phyloP scores from a whole-genome alignment of 35 echinoderm and acorn worm genomes.

The Patiria miniata region DNA sequence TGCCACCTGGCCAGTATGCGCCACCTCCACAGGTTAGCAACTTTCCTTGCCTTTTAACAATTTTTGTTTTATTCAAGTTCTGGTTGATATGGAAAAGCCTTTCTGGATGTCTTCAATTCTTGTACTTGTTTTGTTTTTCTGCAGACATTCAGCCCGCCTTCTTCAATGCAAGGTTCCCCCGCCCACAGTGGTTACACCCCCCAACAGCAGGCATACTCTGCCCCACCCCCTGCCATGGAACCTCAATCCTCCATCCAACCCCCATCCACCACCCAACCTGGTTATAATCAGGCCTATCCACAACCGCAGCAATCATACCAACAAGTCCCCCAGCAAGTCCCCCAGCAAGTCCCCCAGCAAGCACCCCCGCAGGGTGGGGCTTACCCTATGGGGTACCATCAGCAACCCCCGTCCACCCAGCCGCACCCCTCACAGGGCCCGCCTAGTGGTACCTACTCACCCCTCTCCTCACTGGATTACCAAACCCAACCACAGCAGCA shows the following conservation, averaged over 20 bases:
- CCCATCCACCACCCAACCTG: constrained; percentile 54
- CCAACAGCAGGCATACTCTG: constrained; percentile 34
- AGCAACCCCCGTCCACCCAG: constrained; percentile 29
- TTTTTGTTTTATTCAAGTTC: background rate
- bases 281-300: constrained; percentile 41
- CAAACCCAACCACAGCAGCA: constrained; percentile 35
- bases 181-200: constrained; percentile 56
- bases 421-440: constrained; percentile 4
- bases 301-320: constrained; percentile 38
- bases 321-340: constrained; percentile 45
- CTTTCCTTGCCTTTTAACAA: background rate
- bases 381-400: constrained; percentile 25
- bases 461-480: constrained; percentile 69
- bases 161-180: constrained; percentile 65
- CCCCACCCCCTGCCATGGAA: constrained; percentile 53
- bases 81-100: background rate
- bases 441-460: constrained; percentile 8
- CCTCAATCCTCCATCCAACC: constrained; percentile 47
- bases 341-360: constrained; percentile 47
- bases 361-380: constrained; percentile 11
- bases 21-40: constrained; percentile 57
- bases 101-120: background rate
- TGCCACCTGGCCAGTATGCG: constrained; percentile 55
- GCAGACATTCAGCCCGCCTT: constrained; percentile 48
- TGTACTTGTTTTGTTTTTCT: background rate